These are phyloP conservation scores for Orbicella faveolata DNA, from an alignment of 64 coral and sea anemone genomes.

Conservation along the genomic window DNA sequence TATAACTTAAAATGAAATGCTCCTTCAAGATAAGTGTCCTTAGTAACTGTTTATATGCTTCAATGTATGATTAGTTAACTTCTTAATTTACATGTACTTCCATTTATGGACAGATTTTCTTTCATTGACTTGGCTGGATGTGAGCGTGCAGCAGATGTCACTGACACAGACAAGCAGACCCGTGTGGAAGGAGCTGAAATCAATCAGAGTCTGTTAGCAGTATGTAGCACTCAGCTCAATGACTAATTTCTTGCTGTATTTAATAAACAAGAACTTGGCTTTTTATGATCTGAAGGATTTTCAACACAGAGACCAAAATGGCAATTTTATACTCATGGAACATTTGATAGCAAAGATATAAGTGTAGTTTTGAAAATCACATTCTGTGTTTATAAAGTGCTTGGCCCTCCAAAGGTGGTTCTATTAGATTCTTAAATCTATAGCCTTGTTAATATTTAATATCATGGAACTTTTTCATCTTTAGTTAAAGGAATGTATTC, in stretches of 20 bases:
- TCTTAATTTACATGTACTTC: background rate
- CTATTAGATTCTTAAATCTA: background rate
- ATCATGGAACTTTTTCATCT: background rate
- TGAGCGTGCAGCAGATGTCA: conserved; percentile 89
- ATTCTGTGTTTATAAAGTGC: too few species aligned
- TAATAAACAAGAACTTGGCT: too few species aligned
- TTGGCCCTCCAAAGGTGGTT: too few species aligned
- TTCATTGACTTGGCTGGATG: conserved; percentile 92
- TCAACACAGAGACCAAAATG: too few species aligned
- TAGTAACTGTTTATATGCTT: too few species aligned
- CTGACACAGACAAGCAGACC: conserved; percentile 87
- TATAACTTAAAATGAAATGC: too few species aligned
- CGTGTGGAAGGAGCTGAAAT: conserved; percentile 91
- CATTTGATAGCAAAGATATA: too few species aligned
- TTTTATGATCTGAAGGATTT: too few species aligned
- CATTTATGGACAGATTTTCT: conserved; percentile 53
- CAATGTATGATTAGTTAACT: background rate
- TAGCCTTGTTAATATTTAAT: background rate
- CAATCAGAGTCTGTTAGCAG: conserved; percentile 89
- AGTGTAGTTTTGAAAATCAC: too few species aligned
- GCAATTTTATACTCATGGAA: too few species aligned
- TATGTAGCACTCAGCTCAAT: conserved; percentile 27
- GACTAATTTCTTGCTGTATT: too few species aligned
- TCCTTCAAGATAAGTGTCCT: too few species aligned
- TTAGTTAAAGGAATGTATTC: conserved; percentile 87